Conservation (phyloP, 30 jellyfish, hydroid and myxozoan genomes). For the Catostylus mosaicus region DNA sequence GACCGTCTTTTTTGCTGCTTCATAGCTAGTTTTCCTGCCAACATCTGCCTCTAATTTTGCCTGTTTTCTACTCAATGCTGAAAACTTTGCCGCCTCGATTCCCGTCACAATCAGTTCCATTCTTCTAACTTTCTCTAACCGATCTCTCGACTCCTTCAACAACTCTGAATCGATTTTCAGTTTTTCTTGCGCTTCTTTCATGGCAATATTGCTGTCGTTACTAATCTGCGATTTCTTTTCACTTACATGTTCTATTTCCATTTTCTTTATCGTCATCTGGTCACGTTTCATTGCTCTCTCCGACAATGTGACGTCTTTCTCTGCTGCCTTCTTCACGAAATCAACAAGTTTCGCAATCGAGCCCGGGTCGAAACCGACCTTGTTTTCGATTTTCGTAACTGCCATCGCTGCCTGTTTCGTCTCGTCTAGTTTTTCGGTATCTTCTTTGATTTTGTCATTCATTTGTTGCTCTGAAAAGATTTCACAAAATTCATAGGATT, state of each 20-base stretch:
- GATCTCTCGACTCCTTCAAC: constrained; percentile 83
- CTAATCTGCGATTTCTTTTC: constrained; percentile 47
- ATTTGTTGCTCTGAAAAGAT: constrained; percentile 13
- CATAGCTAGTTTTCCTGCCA: constrained; percentile 6
- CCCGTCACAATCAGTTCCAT: constrained; percentile 94
- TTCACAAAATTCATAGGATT: too few relatives aligned
- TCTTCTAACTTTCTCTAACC: constrained; percentile 77
- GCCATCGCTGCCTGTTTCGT: constrained; percentile 87
- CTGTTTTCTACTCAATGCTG: constrained; percentile 65
- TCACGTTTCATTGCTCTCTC: constrained; percentile 82
- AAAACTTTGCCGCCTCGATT: constrained; percentile 90
- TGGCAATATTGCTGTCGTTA: constrained; percentile 44
- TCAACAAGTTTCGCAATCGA: constrained; percentile 94
- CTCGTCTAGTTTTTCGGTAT: constrained; percentile 55
- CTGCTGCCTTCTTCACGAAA: constrained; percentile 92
- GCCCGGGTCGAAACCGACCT: constrained; percentile 96
- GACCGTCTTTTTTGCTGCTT: constrained; percentile 47
- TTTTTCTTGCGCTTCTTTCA: constrained; percentile 75
- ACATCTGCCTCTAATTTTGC: constrained; percentile 46
- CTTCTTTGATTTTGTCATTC: constrained; percentile 38
- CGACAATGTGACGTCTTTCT: constrained; percentile 86
- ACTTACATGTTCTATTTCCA: constrained; percentile 67
- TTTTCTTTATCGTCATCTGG: constrained; percentile 61
- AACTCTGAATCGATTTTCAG: constrained; percentile 82
- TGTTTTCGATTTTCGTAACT: constrained; percentile 89